These are phyloP conservation scores for Fringilla coelebs DNA, from an alignment of 2,797 vertebrate genomes.

Conservation along the genomic window DNA sequence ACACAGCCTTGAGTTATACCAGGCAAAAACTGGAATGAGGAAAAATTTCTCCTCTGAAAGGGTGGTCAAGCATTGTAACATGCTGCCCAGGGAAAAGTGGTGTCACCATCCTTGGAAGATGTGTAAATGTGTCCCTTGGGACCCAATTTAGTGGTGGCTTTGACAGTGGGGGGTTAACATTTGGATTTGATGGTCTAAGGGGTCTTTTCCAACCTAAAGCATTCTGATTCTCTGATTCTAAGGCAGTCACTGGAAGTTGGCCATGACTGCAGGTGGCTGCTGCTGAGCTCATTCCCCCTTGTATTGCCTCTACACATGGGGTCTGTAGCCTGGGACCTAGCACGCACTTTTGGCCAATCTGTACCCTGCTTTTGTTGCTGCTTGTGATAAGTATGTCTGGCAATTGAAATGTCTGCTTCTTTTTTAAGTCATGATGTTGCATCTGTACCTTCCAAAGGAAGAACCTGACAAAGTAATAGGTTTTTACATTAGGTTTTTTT, in stretches of 20 bases:
- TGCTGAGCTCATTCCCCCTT: not conserved
- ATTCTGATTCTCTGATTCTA: not conserved
- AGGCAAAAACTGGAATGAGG: not conserved
- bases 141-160: not conserved
- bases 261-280: not conserved
- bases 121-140: not conserved
- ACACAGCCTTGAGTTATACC: not conserved
- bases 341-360: accelerated
- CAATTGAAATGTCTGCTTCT: not conserved
- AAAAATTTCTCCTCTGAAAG: not conserved
- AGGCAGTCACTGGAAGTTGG: not conserved
- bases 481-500: not conserved
- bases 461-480: not conserved
- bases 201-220: not conserved
- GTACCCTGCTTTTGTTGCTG: not conserved
- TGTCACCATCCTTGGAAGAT: not conserved
- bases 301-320: accelerated
- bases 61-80: not conserved
- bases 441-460: not conserved
- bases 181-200: not conserved
- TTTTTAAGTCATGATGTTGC: not conserved
- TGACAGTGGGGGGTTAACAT: accelerated
- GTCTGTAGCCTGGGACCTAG: accelerated
- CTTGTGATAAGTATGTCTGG: not conserved
- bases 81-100: not conserved